Percentiles rank a stretch among this genome's conserved stretches.
Evolutionary conservation across 2,888 invertebrate genomes (phyloP).

Genomic region (Argyra leucocephala): DNA sequence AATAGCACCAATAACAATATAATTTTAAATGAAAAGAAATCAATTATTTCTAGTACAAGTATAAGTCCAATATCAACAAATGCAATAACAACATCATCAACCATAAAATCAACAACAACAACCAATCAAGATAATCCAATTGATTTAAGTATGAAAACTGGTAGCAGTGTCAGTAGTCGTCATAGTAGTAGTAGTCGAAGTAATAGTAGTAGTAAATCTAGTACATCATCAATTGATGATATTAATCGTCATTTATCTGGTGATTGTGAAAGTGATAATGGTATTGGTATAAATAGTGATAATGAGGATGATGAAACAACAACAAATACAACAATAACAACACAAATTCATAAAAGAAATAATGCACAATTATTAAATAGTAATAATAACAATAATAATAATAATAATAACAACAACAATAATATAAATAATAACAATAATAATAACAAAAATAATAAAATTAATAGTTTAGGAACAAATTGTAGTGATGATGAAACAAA

Average conservation of each 20-base stretch:
- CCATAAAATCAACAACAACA: conserved; percentile 40
- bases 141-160: conserved; percentile 66
- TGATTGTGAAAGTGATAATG: conserved; percentile 29
- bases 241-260: conserved; percentile 32
- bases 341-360: conserved; percentile 24
- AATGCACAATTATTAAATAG: conserved; percentile 32
- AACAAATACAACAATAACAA: conserved; percentile 27
- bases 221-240: conserved; percentile 22
- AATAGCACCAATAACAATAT: not conserved
- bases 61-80: conserved; percentile 42
- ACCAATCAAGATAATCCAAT: conserved; percentile 64
- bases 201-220: conserved; percentile 12
- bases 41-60: conserved; percentile 8
- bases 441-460: conserved; percentile 26
- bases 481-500: conserved; percentile 47
- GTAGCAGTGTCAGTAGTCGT: conserved; percentile 39
- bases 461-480: conserved; percentile 40
- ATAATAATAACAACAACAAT: conserved; percentile 10
- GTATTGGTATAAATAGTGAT: conserved; percentile 23
- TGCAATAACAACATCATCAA: conserved; percentile 37
- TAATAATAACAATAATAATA: conserved; percentile 33
- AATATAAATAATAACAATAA: conserved; percentile 16
- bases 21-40: not conserved
- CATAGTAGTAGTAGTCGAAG: conserved; percentile 12
- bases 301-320: conserved; percentile 27